These are phyloP conservation scores for Apamea anceps DNA, from an alignment of 2,888 invertebrate species.

Conservation along the genomic window DNA sequence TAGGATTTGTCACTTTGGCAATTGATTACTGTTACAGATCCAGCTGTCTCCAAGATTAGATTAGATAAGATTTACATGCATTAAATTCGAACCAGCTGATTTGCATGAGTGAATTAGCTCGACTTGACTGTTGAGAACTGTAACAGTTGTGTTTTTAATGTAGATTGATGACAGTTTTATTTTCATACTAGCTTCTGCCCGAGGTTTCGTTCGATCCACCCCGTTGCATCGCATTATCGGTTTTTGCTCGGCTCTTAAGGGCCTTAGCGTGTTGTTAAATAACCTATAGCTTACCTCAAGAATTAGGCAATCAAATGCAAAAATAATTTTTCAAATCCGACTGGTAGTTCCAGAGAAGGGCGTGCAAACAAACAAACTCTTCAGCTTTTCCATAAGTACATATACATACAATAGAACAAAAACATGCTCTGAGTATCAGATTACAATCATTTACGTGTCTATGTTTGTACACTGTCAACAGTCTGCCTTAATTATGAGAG, in stretches of 20 bases:
- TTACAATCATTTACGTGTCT: conserved; percentile 17
- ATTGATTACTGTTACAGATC: conserved; percentile 51
- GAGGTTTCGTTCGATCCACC: too few species aligned
- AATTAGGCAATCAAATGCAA: not conserved
- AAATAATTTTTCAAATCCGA: not conserved
- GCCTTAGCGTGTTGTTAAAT: not conserved
- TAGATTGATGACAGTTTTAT: conserved; percentile 1
- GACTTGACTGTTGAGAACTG: conserved; percentile 7
- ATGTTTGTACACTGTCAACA: conserved; percentile 13
- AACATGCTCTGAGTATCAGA: conserved; percentile 13
- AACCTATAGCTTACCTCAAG: not conserved
- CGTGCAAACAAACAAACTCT: not conserved
- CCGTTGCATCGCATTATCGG: too few species aligned
- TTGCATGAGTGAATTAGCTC: conserved; percentile 38
- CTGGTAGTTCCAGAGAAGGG: not conserved
- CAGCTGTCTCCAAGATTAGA: conserved; percentile 57
- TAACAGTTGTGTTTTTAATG: not conserved
- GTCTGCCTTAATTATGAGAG: conserved; percentile 28
- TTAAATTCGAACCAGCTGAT: conserved; percentile 32
- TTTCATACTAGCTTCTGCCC: too few species aligned
- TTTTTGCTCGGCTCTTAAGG: not conserved
- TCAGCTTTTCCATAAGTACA: too few species aligned
- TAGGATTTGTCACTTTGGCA: conserved; percentile 35
- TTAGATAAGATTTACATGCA: conserved; percentile 39
- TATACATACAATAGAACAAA: not conserved